Conservation (phyloP, 2,888 invertebrate species). For the Elysia crispata region DNA sequence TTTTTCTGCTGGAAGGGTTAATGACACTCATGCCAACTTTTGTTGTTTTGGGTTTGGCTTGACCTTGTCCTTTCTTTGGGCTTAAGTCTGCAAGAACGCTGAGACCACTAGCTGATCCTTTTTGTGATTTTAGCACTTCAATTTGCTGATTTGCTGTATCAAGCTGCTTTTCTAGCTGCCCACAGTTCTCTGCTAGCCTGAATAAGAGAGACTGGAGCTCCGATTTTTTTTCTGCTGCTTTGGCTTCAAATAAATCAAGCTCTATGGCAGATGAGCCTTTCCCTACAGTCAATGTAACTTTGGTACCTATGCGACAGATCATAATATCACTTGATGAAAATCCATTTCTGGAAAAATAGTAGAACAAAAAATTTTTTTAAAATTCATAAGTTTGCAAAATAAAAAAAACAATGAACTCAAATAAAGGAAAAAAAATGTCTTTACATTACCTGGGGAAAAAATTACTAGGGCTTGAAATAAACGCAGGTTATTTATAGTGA, state of each 20-base stretch:
- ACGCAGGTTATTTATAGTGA: too few relatives aligned
- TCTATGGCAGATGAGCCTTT: conserved; percentile 60
- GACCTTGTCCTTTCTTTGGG: conserved; percentile 61
- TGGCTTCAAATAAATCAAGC: conserved; percentile 71
- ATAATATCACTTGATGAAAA: conserved; percentile 65
- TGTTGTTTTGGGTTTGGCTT: conserved; percentile 64
- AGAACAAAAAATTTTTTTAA: too few relatives aligned
- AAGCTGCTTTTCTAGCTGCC: conserved; percentile 61
- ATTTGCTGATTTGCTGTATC: conserved; percentile 65
- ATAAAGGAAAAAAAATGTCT: too few relatives aligned
- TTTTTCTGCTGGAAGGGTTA: conserved; percentile 72
- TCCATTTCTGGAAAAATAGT: conserved; percentile 61
- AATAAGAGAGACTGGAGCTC: conserved; percentile 70
- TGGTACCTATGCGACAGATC: conserved; percentile 64
- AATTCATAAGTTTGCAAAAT: too few relatives aligned
- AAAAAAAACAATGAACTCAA: too few relatives aligned
- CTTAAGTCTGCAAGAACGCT: conserved; percentile 58
- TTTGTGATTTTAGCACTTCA: conserved; percentile 62
- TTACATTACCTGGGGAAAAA: too few relatives aligned
- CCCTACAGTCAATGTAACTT: conserved; percentile 67
- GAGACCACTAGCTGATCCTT: conserved; percentile 51
- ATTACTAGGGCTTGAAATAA: too few relatives aligned
- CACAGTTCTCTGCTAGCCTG: conserved; percentile 64
- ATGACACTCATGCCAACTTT: conserved; percentile 74
- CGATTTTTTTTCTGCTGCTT: conserved; percentile 68